phyloP scores from a whole-genome alignment of 2,113 vertebrate species.

The Pelmatolapia mariae region DNA sequence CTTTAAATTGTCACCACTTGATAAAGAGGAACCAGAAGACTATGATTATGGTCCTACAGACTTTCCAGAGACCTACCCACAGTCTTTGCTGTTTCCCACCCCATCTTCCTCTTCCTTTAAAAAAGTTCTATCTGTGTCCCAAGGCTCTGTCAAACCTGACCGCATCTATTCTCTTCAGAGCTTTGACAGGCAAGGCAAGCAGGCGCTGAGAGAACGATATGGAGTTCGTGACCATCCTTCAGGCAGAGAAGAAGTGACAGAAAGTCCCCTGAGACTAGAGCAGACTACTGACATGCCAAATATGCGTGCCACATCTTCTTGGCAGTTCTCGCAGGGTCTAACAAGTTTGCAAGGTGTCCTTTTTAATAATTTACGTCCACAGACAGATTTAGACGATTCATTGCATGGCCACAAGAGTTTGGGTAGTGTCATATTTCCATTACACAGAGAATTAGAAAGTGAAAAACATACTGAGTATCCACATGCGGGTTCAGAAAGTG shows the following conservation, averaged over 20 bases:
- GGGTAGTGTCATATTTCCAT: background rate
- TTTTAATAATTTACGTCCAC: background rate
- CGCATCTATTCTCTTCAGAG: background rate
- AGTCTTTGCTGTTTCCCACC: background rate
- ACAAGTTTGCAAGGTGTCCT: background rate
- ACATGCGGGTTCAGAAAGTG: background rate
- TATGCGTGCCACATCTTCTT: slow-evolving; percentile 17
- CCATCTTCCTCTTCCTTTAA: slow-evolving; percentile 7
- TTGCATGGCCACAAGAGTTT: background rate
- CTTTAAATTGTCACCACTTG: slow-evolving; percentile 19
- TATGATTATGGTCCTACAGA: slow-evolving; percentile 65
- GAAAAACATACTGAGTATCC: background rate
- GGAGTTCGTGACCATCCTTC: slow-evolving; percentile 43
- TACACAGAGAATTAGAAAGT: background rate
- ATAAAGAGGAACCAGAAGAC: slow-evolving; percentile 49
- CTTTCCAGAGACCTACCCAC: slow-evolving; percentile 3
- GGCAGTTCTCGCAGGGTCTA: background rate
- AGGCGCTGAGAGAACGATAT: slow-evolving; percentile 61
- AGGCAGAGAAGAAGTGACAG: slow-evolving; percentile 37
- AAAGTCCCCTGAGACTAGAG: background rate
- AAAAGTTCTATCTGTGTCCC: background rate
- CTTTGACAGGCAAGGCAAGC: slow-evolving; percentile 36
- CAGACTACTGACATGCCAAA: slow-evolving; percentile 14
- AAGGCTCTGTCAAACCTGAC: background rate
- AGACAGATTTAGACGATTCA: background rate